A percentile compares a stretch with the other conserved stretches of the same genome.
These are phyloP conservation scores for Orthonevra nobilis DNA, from an alignment of 2,888 invertebrate genomes.

Conservation along the genomic window DNA sequence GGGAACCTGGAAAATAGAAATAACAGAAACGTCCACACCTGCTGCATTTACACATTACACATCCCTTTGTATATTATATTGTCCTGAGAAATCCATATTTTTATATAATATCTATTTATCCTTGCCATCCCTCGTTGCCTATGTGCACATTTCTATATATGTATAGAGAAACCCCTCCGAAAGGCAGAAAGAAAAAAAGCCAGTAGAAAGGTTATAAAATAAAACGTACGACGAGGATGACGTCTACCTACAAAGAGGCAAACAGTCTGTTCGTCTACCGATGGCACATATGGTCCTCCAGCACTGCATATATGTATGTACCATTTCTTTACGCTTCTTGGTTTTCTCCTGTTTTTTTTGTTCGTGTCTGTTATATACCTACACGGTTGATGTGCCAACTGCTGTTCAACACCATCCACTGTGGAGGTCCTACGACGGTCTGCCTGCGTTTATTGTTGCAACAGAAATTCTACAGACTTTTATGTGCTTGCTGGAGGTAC, in stretches of 20 bases:
- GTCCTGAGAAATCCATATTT: constrained; percentile 52
- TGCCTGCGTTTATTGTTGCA: too few relatives aligned
- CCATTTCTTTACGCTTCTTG: constrained; percentile 59
- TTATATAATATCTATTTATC: constrained; percentile 52
- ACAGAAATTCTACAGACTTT: constrained; percentile 5
- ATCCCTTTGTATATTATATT: constrained; percentile 24
- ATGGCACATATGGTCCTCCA: constrained; percentile 58
- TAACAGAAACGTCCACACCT: constrained; percentile 52
- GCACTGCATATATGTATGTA: constrained; percentile 49
- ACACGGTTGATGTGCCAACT: constrained; percentile 9
- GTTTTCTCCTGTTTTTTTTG: constrained; percentile 37
- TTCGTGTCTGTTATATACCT: background rate
- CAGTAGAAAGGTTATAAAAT: background rate
- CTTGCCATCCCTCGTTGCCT: constrained; percentile 39
- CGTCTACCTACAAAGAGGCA: constrained; percentile 38
- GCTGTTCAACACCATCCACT: constrained; percentile 12
- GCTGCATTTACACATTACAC: constrained; percentile 49
- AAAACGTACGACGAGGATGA: background rate
- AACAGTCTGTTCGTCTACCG: constrained; percentile 37
- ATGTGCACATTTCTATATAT: background rate
- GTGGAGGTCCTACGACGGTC: constrained; percentile 47
- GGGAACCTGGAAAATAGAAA: constrained; percentile 32
- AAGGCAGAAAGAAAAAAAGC: constrained; percentile 2
- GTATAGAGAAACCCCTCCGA: constrained; percentile 1
- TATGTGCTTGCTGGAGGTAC: constrained; percentile 4